Evolutionary conservation across 2,113 vertebrate species (phyloP).

Genomic region (Rhipidura dahli): DNA sequence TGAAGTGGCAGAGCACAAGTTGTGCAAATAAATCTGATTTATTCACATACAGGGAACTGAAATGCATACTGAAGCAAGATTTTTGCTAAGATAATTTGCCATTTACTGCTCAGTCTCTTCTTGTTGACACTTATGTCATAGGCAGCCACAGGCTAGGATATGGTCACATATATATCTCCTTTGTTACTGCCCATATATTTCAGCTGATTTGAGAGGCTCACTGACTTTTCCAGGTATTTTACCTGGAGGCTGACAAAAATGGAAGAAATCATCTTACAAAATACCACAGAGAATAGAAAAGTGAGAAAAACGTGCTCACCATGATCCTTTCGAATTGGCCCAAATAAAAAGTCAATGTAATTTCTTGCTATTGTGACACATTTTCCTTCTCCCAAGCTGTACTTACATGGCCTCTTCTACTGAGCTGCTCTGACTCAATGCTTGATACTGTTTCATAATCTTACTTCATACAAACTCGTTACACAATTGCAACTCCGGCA

Average conservation of each 20-base stretch:
- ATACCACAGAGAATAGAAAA: neutral
- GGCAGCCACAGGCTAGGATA: accelerated
- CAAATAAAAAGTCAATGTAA: neutral
- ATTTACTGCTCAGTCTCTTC: neutral
- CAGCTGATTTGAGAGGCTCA: neutral
- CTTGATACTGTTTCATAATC: neutral
- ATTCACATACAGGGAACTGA: neutral
- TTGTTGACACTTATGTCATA: neutral
- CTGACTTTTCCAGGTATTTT: neutral
- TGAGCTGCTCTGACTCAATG: neutral
- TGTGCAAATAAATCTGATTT: neutral
- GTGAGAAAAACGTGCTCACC: neutral
- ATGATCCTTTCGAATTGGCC: accelerated
- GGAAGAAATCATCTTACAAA: neutral
- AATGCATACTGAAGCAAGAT: neutral
- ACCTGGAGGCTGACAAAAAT: neutral
- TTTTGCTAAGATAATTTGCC: neutral
- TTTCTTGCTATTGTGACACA: neutral
- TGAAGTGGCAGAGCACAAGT: neutral
- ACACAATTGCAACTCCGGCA: neutral
- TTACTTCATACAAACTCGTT: neutral
- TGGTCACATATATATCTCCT: neutral
- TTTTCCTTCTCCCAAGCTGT: neutral
- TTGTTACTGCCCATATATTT: accelerated
- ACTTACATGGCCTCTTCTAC: no score